Base-by-base conservation (phyloP, 2,113 vertebrate genomes). In the Indicator indicator region DNA sequence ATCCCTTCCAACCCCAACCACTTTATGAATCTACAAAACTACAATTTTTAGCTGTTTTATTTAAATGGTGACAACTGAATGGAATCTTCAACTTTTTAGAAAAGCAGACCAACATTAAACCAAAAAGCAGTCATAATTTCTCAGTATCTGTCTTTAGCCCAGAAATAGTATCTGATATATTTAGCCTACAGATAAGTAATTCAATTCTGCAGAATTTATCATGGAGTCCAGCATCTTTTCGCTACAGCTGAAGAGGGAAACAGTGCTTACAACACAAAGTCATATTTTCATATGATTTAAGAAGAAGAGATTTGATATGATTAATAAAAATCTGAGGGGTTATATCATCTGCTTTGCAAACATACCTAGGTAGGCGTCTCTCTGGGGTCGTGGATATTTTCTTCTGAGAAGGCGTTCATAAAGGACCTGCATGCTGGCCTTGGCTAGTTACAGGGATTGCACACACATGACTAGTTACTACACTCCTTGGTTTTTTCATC, bases 381-480 rank as follows among this genome's bases (percentile, higher is more conserved):
- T 98, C 98, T 99, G 98, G 97, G 98, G 95, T 98, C 98, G 97
- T 97, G 98, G 99, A 97, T 98, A 99, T 97, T 99, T 98, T 99
- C 99, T 99, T 99, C 99, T 99, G 98, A 99, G 99, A 97, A 99
- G 99, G 98, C 99, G 97, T 95, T 99, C 99, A 99, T 99, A 99
- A 98, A 99, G 99, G 98, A 99, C 99, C 98, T 99, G 99, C 99
- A 99, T 99, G 99, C 98, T 99, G 99, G 99, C 98, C 98, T 99
- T 99, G 98, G 99, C 99, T 99, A 99, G 99, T 99, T 98, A 97
- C 84, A 98, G 98, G 99, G 98, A 99, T 99, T 99, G 98, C 97
- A 99, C 98, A 99, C 98, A 99, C 97, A 99, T 96, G 97, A 98
- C 98, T 98, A 98, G 97, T 99, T 99, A 98, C 97, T 97, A 98